Evolutionary conservation across 1,140 invertebrate genomes (phyloP), one percentile per base, ranked within the genome.

Genomic region (Amyelois transitella): DNA sequence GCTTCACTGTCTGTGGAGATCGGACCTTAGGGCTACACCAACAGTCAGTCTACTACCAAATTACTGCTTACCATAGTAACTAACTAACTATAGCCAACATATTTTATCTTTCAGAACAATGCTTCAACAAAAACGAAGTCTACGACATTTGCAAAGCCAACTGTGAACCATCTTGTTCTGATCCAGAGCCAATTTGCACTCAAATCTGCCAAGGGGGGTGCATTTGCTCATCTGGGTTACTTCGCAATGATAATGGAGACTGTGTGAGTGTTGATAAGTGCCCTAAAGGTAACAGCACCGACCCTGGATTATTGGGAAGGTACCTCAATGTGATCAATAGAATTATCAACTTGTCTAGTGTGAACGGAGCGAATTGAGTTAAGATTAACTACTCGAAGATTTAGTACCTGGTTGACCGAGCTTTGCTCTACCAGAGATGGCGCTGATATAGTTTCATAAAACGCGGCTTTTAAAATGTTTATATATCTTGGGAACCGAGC

Each of bases 231-330:
- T 48, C 71, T 0, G 83, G 83, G 0, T 64, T 84, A 1, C 54
- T 84, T 12, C 55, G 83, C 2, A 69, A 67, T 19, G 55, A 60
- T 0, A 61, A 60, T 7, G 77, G 79, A 0, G 60, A 68, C 0
- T 86, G 83, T 12, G 66, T 84, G 0, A 77, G 64, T 14, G 70
- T 81, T 0, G 79, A 84, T 17, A 83, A 83, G 43, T 86, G 83
- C 47, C 64, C 69, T 0, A 44, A 28, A 5, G 50, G 58, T 0
- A 84, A 81, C 14, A 51, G 43, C 0, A 84, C 81, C 0, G 60
- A 69, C 12, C 62, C 69, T 2, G 64, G 71, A 0, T 52, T 75
- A 0, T 18, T 86, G 14, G 62, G 54, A 0, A 75, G 71, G 43
- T 84, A 84, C 49, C 51, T 83, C 43, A 75, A 75, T 51, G 66